Percentiles rank a stretch among this genome's conserved stretches.
Evolutionary conservation across 2,113 vertebrate species (phyloP).

Genomic region (Irena cyanogastra): DNA sequence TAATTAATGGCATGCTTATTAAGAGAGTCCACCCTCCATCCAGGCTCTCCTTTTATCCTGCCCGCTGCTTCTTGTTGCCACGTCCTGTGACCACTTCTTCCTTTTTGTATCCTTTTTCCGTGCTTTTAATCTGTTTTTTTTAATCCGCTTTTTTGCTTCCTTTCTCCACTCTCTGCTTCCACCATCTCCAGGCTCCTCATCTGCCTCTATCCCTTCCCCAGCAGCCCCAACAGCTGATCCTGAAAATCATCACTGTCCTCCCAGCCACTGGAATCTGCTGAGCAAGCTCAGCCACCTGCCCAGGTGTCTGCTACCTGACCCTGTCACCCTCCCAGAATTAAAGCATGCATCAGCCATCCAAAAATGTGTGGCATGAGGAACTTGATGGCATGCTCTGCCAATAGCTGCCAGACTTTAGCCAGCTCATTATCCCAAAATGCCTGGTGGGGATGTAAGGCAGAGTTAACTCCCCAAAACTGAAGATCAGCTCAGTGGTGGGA

Average conservation of each 20-base stretch:
- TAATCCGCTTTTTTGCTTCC: neutral
- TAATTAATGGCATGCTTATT: neutral
- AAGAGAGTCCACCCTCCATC: neutral
- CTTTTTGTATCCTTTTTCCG: neutral
- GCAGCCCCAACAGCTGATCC: neutral
- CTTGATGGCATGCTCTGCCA: accelerated
- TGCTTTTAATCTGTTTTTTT: neutral
- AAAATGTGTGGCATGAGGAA: neutral
- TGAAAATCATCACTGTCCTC: neutral
- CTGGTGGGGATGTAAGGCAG: neutral
- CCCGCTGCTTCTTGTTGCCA: neutral
- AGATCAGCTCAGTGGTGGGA: neutral
- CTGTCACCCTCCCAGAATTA: neutral
- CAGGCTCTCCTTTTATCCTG: neutral
- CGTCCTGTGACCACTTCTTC: neutral
- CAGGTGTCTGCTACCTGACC: neutral
- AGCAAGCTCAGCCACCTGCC: neutral
- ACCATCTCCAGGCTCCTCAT: neutral
- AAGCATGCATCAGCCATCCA: neutral
- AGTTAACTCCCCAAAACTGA: neutral
- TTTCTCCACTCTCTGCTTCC: neutral
- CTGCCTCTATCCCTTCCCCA: neutral
- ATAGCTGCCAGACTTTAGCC: neutral
- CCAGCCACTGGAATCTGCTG: neutral
- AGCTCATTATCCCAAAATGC: neutral